phyloP scores from a whole-genome alignment of 2,113 vertebrate genomes.

The Melierax canorus region DNA sequence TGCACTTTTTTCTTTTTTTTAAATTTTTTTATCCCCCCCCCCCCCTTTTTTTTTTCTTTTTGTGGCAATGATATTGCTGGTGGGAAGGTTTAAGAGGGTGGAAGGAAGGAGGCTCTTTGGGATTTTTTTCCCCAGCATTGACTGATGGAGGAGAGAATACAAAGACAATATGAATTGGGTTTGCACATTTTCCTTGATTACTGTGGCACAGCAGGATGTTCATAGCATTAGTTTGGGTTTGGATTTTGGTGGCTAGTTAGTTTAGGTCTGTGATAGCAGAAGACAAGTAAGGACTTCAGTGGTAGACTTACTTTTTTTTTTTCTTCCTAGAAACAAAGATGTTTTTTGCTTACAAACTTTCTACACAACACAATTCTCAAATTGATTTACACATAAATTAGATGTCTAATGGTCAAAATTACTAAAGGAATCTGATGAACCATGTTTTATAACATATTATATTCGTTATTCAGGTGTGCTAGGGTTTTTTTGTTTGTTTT shows the following conservation, averaged over 20 bases:
- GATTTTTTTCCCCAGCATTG: background rate
- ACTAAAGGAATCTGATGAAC: background rate
- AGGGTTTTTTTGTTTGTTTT: background rate
- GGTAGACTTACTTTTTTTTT: background rate
- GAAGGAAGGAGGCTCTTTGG: background rate
- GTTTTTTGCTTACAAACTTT: background rate
- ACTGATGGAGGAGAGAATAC: background rate
- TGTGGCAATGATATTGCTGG: background rate
- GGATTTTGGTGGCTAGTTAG: background rate
- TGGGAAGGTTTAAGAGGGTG: fast-evolving
- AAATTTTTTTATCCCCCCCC: background rate
- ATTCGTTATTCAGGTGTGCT: background rate
- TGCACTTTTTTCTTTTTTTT: background rate
- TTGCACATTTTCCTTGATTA: background rate
- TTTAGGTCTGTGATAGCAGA: background rate
- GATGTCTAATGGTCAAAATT: background rate
- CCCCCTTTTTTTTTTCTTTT: background rate
- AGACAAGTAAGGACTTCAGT: background rate
- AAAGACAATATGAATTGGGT: background rate
- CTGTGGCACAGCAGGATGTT: background rate
- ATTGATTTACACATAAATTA: background rate
- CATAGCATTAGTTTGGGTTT: background rate
- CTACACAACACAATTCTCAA: background rate
- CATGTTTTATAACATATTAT: background rate
- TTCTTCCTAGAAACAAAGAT: background rate